These are phyloP conservation scores for Panulirus ornatus DNA, from an alignment of 1,140 invertebrate species.

Conservation along the genomic window DNA sequence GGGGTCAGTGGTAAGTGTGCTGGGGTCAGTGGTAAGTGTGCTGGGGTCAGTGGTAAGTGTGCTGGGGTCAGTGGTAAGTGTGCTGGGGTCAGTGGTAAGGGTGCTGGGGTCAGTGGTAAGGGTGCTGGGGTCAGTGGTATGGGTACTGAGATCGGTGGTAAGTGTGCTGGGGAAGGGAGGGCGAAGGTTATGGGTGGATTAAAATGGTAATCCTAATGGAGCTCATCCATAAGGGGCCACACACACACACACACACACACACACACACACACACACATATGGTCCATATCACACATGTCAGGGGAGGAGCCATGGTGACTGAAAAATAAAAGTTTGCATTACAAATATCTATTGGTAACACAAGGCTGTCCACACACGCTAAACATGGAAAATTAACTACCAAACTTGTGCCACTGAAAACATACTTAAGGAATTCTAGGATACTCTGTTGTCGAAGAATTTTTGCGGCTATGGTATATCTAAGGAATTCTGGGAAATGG, in stretches of 20 bases:
- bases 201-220: constrained; percentile 43
- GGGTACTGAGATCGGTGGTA: not conserved
- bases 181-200: not conserved
- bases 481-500: no score
- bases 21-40: not conserved
- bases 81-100: not conserved
- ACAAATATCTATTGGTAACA: no score
- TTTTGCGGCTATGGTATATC: no score
- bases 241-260: not conserved
- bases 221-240: not conserved
- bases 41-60: not conserved
- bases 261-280: constrained; percentile 15
- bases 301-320: no score
- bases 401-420: no score
- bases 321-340: no score
- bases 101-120: not conserved
- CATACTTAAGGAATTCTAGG: no score
- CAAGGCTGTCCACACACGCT: no score
- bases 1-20: not conserved
- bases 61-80: not conserved
- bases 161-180: not conserved
- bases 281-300: no score
- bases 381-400: no score
- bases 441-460: no score
- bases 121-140: not conserved